Evolutionary conservation across 2,797 vertebrate species (phyloP).

Genomic region (Loriculus beryllinus): DNA sequence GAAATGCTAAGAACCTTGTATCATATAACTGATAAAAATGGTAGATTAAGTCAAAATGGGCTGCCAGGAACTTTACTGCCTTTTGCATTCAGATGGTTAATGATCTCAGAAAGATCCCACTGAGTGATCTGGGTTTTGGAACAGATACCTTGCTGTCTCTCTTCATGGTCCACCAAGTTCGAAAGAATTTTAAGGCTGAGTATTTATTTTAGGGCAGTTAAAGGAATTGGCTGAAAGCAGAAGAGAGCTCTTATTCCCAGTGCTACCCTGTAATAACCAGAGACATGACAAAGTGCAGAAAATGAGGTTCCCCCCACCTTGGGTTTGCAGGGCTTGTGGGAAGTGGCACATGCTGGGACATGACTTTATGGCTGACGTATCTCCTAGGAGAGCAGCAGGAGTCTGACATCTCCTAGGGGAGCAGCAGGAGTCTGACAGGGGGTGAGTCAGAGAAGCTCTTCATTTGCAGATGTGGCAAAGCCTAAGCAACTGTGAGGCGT

Average conservation of each 20-base stretch:
- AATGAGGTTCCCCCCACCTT: accelerated
- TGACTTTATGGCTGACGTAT: background rate
- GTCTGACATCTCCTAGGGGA: background rate
- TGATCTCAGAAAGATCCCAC: background rate
- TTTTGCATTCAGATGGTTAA: background rate
- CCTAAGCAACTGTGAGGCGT: background rate
- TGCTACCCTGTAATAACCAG: background rate
- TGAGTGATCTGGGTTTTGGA: background rate
- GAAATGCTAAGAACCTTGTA: background rate
- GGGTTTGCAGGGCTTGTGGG: background rate
- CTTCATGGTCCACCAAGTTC: background rate
- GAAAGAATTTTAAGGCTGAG: background rate
- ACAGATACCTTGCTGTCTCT: background rate
- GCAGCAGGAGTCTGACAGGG: background rate
- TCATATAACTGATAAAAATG: background rate
- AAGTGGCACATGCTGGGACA: background rate
- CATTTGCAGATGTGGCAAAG: background rate
- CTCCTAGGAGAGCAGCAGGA: background rate
- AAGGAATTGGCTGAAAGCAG: background rate
- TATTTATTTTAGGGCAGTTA: background rate
- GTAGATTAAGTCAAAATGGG: background rate
- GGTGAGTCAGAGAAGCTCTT: background rate
- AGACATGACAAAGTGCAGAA: background rate
- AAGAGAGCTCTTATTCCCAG: background rate
- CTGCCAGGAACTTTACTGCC: background rate